Evolutionary conservation across 2,113 vertebrate species (phyloP).

Genomic region (Daphoenositta chrysoptera): DNA sequence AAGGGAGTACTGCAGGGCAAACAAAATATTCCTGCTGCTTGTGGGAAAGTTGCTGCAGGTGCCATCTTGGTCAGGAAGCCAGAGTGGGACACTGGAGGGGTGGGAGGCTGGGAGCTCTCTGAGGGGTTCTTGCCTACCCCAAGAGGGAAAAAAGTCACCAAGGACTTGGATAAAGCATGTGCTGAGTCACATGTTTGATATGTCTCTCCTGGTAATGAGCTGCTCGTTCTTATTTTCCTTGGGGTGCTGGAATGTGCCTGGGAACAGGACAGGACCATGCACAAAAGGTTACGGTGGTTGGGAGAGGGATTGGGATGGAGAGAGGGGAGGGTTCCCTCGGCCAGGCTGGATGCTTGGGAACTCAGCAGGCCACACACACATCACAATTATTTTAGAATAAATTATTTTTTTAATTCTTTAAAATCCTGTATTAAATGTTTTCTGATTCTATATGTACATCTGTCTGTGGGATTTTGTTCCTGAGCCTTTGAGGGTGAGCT

Average conservation of each 20-base stretch:
- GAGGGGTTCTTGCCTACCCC: not conserved
- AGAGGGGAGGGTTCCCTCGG: not conserved
- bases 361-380: not conserved
- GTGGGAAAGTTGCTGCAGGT: not conserved
- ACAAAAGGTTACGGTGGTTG: accelerated
- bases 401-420: constrained; percentile 1
- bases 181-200: not conserved
- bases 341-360: not conserved
- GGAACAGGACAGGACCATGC: not conserved
- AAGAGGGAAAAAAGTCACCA: not conserved
- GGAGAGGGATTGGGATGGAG: not conserved
- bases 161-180: not conserved
- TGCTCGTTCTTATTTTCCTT: not conserved
- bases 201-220: not conserved
- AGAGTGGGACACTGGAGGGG: not conserved
- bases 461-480: not conserved
- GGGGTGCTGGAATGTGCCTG: not conserved
- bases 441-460: accelerated
- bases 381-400: not conserved
- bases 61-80: not conserved
- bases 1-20: not conserved
- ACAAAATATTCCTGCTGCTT: not conserved
- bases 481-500: not conserved
- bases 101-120: not conserved
- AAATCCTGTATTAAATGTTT: not conserved